Evolutionary conservation across 2,113 vertebrate genomes (phyloP).

Genomic region (Gorsachius goisagi): DNA sequence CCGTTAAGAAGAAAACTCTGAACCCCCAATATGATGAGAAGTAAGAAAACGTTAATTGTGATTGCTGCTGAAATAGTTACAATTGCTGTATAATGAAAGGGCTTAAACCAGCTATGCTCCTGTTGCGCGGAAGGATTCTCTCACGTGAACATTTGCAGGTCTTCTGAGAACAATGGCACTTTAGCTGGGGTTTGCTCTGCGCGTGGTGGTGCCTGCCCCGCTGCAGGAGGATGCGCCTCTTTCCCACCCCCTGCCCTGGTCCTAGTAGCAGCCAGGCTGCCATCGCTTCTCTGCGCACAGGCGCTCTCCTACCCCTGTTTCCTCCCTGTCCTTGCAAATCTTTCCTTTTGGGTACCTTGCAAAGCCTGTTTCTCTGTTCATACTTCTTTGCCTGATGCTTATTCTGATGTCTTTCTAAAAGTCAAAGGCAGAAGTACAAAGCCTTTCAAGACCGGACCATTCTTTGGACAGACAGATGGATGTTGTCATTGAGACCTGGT

Average conservation of each 20-base stretch:
- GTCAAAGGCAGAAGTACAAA: not conserved
- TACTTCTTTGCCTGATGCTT: not conserved
- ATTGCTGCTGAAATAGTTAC: not conserved
- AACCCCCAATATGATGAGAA: constrained; percentile 89
- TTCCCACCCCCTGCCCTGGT: not conserved
- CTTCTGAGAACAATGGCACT: not conserved
- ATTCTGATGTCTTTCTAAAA: not conserved
- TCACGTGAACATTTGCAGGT: not conserved
- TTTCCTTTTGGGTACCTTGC: not conserved
- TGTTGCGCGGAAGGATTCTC: not conserved
- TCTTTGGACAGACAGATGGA: not conserved
- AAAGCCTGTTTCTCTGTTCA: not conserved
- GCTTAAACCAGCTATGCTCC: not conserved
- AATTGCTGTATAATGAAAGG: not conserved
- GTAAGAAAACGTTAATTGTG: constrained; percentile 66
- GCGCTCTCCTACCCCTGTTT: accelerated
- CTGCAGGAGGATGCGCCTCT: not conserved
- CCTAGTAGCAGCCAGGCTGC: not conserved
- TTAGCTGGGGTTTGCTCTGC: not conserved
- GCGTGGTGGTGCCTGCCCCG: not conserved
- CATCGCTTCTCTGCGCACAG: not conserved
- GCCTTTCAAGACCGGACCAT: not conserved
- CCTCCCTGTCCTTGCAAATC: not conserved
- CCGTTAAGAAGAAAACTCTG: constrained; percentile 85
- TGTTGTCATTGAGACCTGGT: not conserved